Evolutionary conservation across 2,113 vertebrate species (phyloP).

Genomic region (Thinocorus orbignyianus): DNA sequence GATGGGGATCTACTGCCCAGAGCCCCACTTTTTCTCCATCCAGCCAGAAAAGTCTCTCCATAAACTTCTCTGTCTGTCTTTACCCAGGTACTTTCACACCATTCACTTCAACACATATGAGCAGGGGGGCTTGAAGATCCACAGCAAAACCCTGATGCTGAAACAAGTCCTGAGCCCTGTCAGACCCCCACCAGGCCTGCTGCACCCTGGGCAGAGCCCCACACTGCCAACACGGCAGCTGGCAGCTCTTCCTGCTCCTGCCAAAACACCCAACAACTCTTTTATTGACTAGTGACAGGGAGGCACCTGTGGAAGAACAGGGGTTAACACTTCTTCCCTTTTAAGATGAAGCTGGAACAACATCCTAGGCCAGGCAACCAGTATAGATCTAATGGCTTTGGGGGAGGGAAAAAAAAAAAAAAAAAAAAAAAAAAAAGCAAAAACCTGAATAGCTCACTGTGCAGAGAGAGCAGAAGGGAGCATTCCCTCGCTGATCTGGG

Average conservation of each 20-base stretch:
- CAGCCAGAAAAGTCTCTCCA: background rate
- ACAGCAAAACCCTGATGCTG: background rate
- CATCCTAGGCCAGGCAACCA: background rate
- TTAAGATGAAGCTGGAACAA: background rate
- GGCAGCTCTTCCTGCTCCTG: background rate
- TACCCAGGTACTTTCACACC: background rate
- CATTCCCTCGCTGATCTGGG: background rate
- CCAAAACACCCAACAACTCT: background rate
- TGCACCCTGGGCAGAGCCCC: background rate
- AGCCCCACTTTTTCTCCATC: background rate
- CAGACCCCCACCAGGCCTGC: background rate
- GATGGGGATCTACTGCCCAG: background rate
- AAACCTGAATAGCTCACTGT: background rate
- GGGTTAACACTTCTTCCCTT: background rate
- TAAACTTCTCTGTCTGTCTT: background rate
- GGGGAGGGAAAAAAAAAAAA: background rate
- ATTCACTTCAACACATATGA: background rate
- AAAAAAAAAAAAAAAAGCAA: background rate
- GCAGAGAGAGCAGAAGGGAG: background rate
- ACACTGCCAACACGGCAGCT: rapidly evolving
- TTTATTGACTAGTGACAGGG: background rate
- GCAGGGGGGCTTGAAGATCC: background rate
- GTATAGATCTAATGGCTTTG: background rate
- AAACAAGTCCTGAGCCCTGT: background rate
- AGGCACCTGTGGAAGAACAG: background rate